Percentiles rank a stretch among this genome's conserved stretches.
These are phyloP conservation scores for Litoditis marina DNA, from an alignment of 2,888 invertebrate genomes.

Conservation along the genomic window DNA sequence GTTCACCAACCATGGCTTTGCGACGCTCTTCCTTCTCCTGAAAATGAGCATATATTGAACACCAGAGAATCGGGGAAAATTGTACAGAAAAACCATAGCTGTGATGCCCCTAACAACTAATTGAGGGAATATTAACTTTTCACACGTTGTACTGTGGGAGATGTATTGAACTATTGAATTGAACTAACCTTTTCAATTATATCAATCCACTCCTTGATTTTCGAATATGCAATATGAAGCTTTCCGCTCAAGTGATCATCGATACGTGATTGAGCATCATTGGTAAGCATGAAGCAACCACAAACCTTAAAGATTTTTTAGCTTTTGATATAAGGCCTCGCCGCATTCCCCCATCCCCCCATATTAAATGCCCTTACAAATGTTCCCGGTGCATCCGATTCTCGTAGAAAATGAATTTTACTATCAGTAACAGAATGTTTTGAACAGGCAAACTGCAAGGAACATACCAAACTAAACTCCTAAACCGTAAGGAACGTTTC, in stretches of 20 bases:
- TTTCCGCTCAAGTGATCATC: conserved; percentile 44
- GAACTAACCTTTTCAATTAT: conserved; percentile 8
- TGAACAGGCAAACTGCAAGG: background rate
- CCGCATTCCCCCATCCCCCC: too few species aligned
- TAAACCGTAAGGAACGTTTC: background rate
- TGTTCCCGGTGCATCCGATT: too few species aligned
- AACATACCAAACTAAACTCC: background rate
- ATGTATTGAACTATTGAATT: too few species aligned
- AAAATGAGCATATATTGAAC: background rate
- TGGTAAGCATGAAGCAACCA: conserved; percentile 42
- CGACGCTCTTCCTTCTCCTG: background rate
- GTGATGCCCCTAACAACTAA: background rate
- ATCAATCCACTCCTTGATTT: conserved; percentile 16
- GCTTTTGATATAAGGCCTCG: too few species aligned
- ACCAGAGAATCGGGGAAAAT: background rate
- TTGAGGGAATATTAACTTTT: conserved; percentile 1
- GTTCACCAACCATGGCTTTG: conserved; percentile 3
- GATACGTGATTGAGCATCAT: conserved; percentile 39
- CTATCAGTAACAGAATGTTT: too few species aligned
- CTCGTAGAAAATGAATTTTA: too few species aligned
- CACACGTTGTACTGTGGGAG: too few species aligned
- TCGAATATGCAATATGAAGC: conserved; percentile 35
- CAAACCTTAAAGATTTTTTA: conserved; percentile 21
- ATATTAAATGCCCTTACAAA: too few species aligned
- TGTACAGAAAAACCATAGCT: background rate